Evolutionary conservation across 2,888 invertebrate genomes (phyloP), one percentile per base, ranked within the genome.

Genomic region (Phymatocera aterrima): DNA sequence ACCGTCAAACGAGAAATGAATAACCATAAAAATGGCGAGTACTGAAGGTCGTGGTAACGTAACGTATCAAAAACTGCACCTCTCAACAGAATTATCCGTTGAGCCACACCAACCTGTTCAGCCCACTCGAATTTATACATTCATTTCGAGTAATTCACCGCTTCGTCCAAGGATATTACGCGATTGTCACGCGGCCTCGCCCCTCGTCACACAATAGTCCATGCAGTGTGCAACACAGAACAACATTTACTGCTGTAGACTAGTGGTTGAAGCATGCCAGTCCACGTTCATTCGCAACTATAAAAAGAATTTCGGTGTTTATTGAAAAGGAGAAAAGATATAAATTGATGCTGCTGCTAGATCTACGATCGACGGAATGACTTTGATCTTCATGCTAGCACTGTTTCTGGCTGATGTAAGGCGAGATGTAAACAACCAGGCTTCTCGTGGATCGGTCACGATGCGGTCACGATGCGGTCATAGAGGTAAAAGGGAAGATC

Each of bases 391-490:
- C 5, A 12, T 6, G 72, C 51, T 24, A 12, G 51, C 21, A 18
- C 24, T 6, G 46, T 46, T 24, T n/a, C 51, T 31, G 34, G 6
- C 2, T 68, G 10, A 68, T 34, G 43, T 24, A 68, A 43, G 21
- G 3, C 72, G 51, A 54, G 72, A 72, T 57, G 57, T 54, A 60
- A 57, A 57, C 54, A 24, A 75, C 21, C 40, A 57, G 37, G 40
- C 3, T 15, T 40, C 57, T 75, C 24, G 57, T 21, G 43, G 46
- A 60, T 57, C 75, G 60, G 60, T 60, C 75, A 18, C 75, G 57
- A 40, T 28, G 51, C 72, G 72, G 72, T 48, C 72, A 72, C 48
- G 70, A 72, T 21, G 74, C 54, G 74, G 74, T 74, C 74, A 57
- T 8, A 37, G 57, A 57, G 37, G 34, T 24, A 57, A 48, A 40